phyloP scores from a whole-genome alignment of 92 coral and sea anemone species.

The Parazoanthus atlanticus region DNA sequence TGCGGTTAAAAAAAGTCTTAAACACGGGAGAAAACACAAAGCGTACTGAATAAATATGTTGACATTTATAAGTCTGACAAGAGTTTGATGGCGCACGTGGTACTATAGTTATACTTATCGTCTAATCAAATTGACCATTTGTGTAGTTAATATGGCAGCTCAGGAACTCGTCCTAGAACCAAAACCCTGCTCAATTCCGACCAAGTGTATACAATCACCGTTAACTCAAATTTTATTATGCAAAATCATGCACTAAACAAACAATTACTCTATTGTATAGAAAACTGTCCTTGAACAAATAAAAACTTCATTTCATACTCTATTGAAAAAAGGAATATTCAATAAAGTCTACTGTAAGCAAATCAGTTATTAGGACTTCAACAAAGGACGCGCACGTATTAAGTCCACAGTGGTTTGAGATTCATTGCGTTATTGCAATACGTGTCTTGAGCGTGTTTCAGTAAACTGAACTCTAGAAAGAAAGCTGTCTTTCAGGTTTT shows the following conservation, averaged over 20 bases:
- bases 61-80: too few relatives aligned
- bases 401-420: not conserved
- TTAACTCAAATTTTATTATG: not conserved
- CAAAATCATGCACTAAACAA: not conserved
- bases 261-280: constrained; percentile 9
- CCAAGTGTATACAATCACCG: not conserved
- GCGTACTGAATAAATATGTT: too few relatives aligned
- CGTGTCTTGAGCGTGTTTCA: not conserved
- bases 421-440: not conserved
- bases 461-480: not conserved
- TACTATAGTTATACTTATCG: too few relatives aligned
- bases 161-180: too few relatives aligned
- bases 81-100: too few relatives aligned
- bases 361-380: not conserved
- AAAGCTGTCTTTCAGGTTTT: not conserved
- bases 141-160: too few relatives aligned
- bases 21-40: too few relatives aligned
- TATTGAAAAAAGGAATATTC: constrained; percentile 20
- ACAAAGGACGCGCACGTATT: constrained; percentile 27
- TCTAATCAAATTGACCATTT: too few relatives aligned
- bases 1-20: too few relatives aligned
- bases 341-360: constrained; percentile 22
- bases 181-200: too few relatives aligned
- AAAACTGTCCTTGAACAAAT: not conserved
- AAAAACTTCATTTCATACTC: constrained; percentile 8